Conservation (phyloP, 2,888 invertebrate genomes). For the Coenonympha glycerion region DNA sequence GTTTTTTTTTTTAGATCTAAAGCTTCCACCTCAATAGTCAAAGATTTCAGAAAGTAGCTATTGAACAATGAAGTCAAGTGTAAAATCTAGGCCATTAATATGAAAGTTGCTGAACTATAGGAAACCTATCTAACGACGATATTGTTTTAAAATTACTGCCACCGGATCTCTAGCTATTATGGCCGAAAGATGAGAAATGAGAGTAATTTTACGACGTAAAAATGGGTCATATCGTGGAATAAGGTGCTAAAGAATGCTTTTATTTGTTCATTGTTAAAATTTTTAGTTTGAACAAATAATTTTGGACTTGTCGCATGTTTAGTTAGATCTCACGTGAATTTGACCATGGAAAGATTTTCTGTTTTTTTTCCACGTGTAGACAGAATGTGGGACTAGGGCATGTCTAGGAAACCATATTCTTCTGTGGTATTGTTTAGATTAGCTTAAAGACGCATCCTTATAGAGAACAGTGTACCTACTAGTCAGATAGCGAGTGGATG, state of each 20-base stretch:
- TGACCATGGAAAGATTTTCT: no score
- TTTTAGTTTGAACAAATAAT: slow-evolving; percentile 41
- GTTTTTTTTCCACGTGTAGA: no score
- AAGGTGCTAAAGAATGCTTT: slow-evolving; percentile 43
- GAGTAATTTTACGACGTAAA: slow-evolving; percentile 57
- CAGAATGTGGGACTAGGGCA: no score
- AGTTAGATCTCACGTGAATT: no score
- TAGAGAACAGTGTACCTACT: no score
- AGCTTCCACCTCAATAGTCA: background rate
- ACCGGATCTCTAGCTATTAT: slow-evolving; percentile 15
- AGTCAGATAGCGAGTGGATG: no score
- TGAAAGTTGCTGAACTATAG: background rate
- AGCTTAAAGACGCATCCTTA: no score
- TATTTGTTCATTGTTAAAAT: slow-evolving; percentile 63
- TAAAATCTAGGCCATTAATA: background rate
- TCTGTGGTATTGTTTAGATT: no score
- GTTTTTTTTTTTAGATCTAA: background rate
- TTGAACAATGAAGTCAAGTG: background rate
- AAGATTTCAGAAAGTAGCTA: no score
- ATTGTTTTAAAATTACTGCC: slow-evolving; percentile 1
- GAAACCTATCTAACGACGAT: background rate
- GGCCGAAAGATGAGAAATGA: slow-evolving; percentile 40
- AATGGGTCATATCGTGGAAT: slow-evolving; percentile 57
- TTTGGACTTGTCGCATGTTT: no score
- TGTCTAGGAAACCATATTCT: no score